Evolutionary conservation across 2,797 vertebrate genomes (phyloP).

Genomic region (Typhlichthys subterraneus): DNA sequence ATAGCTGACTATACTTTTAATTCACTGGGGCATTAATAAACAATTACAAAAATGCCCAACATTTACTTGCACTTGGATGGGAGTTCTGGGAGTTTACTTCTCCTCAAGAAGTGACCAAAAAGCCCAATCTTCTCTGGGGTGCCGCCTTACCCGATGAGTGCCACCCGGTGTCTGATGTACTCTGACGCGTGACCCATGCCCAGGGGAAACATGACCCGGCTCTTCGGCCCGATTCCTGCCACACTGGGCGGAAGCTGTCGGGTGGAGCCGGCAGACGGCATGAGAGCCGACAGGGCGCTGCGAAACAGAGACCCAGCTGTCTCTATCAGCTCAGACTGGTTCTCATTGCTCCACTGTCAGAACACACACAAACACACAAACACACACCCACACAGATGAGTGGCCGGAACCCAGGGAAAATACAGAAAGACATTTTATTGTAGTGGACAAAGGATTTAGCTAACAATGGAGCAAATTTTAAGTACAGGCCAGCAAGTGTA

Average conservation of each 20-base stretch:
- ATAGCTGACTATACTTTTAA: no score
- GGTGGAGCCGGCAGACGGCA: constrained; percentile 84
- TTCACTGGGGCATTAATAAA: not conserved
- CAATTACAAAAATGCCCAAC: not conserved
- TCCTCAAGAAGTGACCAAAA: no score
- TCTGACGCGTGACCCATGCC: constrained; percentile 92
- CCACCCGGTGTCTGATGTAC: constrained; percentile 90
- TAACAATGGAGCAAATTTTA: constrained; percentile 61
- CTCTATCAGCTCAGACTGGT: constrained; percentile 91
- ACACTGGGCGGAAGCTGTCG: constrained; percentile 95
- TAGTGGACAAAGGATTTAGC: constrained; percentile 67
- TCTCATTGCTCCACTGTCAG: constrained; percentile 90
- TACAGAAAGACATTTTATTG: constrained; percentile 47
- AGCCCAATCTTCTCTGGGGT: constrained; percentile 6
- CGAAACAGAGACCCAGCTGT: constrained; percentile 86
- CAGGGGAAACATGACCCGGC: constrained; percentile 89
- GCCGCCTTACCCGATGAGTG: constrained; percentile 88
- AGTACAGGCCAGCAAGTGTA: constrained; percentile 55
- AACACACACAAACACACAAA: constrained; percentile 3
- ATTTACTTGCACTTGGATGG: not conserved
- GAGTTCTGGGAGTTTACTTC: no score
- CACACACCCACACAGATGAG: constrained; percentile 34
- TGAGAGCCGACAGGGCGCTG: constrained; percentile 81
- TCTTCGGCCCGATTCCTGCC: constrained; percentile 84
- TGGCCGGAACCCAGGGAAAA: constrained; percentile 51